Evolutionary conservation across 1,140 invertebrate genomes (phyloP), one percentile per base, ranked within the genome.

Genomic region (Armadillidium nasatum): DNA sequence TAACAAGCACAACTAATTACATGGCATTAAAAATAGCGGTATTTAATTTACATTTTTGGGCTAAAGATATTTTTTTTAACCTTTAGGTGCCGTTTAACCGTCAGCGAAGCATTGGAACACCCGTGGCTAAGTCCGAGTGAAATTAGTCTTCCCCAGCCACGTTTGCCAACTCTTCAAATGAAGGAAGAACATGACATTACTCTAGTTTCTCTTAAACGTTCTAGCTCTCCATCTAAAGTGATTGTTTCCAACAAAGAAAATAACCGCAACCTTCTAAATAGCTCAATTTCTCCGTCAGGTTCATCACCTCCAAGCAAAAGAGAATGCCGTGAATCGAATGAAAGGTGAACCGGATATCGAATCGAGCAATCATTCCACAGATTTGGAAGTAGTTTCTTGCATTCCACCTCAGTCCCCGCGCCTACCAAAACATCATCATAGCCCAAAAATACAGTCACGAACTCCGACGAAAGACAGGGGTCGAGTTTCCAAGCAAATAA

Each of bases 81-180:
- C 86, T 85, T 6, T 84, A 91, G 89, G 80, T 85, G 87, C 72
- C 86, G 90, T 43, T 82, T 90, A 82, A 88, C 88, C 44, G 89
- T 88, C 15, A 85, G 86, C 44, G 87, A 90, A 73, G 90, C 89
- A 77, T 84, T 90, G 15, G 82, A 88, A 66, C 89, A 91, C 82
- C 83, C 87, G 2, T 91, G 90, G 90, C 84, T 90, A 0, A 76
- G 66, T 23, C 19, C 50, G 50, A 60, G 50, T 19, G 11, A 13
- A 60, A 19, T 19, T 13, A 15, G 50, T 60, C 50, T 19, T 19
- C 50, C 50, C 19, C 50, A 60, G 19, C 50, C 50, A 15, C 50
- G 11, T 60, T 60, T 19, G 50, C 19, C 50, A 15, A 4, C 50
- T 13, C 0, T 60, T 60, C 50, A 60, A 60, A 60, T 60, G 11